Evolutionary conservation across 2,113 vertebrate species (phyloP).

Genomic region (Pseudonaja textilis): DNA sequence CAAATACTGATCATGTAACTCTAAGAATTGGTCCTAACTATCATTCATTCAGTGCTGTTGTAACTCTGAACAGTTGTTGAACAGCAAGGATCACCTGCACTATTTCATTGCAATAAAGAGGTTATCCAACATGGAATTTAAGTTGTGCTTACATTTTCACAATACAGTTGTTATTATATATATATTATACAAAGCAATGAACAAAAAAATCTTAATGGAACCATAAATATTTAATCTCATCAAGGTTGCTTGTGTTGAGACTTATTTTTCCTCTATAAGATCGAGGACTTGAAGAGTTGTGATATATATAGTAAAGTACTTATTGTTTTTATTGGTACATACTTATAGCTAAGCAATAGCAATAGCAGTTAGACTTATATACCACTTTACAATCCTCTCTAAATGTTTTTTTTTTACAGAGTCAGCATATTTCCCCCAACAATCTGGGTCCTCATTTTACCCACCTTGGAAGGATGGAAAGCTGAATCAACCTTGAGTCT

Average conservation of each 20-base stretch:
- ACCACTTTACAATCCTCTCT: too few species aligned
- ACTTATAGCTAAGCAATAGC: not conserved
- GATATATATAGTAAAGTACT: not conserved
- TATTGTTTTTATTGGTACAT: not conserved
- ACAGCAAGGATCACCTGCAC: not conserved
- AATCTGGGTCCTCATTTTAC: too few species aligned
- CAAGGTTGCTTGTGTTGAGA: not conserved
- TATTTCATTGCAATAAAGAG: not conserved
- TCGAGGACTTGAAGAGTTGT: not conserved
- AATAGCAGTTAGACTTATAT: too few species aligned
- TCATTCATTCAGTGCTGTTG: not conserved
- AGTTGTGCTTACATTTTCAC: not conserved
- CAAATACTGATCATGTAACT: not conserved
- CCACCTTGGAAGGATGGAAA: too few species aligned
- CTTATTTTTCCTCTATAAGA: not conserved
- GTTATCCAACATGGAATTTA: not conserved
- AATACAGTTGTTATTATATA: not conserved
- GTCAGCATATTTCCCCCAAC: too few species aligned
- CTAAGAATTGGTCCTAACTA: not conserved
- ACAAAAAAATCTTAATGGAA: not conserved
- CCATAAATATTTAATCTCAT: not conserved
- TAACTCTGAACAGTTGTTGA: not conserved
- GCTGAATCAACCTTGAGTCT: too few species aligned
- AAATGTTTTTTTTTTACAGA: too few species aligned
- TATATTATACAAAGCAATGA: not conserved